These are phyloP conservation scores for Zonitis immaculata DNA, from an alignment of 2,888 invertebrate species.

Conservation along the genomic window DNA sequence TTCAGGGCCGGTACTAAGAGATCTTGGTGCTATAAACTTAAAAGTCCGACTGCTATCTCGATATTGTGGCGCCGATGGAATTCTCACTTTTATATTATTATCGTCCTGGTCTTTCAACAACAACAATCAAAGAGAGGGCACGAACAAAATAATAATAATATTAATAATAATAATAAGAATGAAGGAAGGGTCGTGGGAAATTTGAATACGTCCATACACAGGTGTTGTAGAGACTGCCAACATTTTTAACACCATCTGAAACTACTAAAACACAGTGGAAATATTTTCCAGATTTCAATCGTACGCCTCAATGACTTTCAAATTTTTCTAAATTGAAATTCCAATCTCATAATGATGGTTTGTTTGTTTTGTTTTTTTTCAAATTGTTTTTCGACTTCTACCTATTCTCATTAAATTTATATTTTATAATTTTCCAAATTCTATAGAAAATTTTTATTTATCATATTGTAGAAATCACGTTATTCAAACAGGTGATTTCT, in stretches of 20 bases:
- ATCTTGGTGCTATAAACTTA: slow-evolving; percentile 36
- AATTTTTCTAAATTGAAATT: slow-evolving; percentile 1
- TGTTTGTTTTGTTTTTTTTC: background rate
- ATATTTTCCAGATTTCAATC: background rate
- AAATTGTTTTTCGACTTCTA: background rate
- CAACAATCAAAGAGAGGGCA: slow-evolving; percentile 3
- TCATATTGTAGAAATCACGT: no score
- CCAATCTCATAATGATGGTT: background rate
- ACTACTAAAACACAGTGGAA: background rate
- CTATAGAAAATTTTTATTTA: no score
- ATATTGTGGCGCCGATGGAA: slow-evolving; percentile 38
- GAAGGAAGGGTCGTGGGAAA: slow-evolving; percentile 11
- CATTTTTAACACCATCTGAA: background rate
- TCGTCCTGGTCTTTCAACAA: slow-evolving; percentile 3
- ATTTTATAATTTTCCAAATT: no score
- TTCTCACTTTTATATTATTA: slow-evolving; percentile 36
- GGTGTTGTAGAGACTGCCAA: background rate
- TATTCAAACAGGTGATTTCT: no score
- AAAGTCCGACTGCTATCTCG: slow-evolving; percentile 35
- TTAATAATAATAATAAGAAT: slow-evolving; percentile 3
- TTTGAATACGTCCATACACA: slow-evolving; percentile 6
- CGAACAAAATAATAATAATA: background rate
- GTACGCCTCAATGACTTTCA: background rate
- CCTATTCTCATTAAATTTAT: background rate
- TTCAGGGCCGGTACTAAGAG: slow-evolving; percentile 35